A percentile compares a stretch with the other conserved stretches of the same genome.
phyloP scores from a whole-genome alignment of 2,888 invertebrate species.

The Mycalesis mineus region DNA sequence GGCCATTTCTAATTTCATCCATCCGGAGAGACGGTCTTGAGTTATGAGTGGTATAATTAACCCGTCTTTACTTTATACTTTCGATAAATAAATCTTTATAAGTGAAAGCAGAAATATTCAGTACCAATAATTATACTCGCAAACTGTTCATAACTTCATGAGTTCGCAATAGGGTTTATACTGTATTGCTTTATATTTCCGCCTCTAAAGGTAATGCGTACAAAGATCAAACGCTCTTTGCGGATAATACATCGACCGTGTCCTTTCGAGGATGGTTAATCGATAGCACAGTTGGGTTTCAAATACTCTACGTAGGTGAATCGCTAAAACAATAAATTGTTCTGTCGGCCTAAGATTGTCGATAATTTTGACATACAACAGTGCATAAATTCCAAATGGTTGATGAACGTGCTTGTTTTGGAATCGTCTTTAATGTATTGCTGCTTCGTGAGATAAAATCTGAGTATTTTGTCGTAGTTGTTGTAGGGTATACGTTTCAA shows the following conservation, averaged over 20 bases:
- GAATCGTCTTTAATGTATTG: conserved; percentile 18
- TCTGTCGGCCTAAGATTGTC: conserved; percentile 48
- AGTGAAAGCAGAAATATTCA: not conserved
- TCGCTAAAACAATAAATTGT: conserved; percentile 57
- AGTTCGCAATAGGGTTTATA: conserved; percentile 23
- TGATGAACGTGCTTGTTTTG: conserved; percentile 25
- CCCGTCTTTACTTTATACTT: no score
- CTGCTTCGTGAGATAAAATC: conserved; percentile 19
- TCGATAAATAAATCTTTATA: no score
- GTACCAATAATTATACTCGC: conserved; percentile 11
- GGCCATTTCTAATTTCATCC: no score
- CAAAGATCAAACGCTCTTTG: conserved; percentile 26
- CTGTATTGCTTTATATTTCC: conserved; percentile 26
- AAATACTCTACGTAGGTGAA: conserved; percentile 55
- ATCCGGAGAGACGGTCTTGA: no score
- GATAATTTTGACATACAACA: conserved; percentile 51
- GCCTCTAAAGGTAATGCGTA: conserved; percentile 27
- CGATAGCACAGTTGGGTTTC: conserved; percentile 55
- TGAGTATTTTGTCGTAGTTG: conserved; percentile 7
- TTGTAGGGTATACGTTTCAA: conserved; percentile 2
- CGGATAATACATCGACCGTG: conserved; percentile 30
- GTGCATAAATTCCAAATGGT: conserved; percentile 37
- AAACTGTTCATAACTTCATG: conserved; percentile 21
- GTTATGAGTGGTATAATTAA: no score
- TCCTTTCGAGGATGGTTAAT: conserved; percentile 43